Conservation (phyloP, 2,113 vertebrate genomes). For the Nansenia antarctica region DNA sequence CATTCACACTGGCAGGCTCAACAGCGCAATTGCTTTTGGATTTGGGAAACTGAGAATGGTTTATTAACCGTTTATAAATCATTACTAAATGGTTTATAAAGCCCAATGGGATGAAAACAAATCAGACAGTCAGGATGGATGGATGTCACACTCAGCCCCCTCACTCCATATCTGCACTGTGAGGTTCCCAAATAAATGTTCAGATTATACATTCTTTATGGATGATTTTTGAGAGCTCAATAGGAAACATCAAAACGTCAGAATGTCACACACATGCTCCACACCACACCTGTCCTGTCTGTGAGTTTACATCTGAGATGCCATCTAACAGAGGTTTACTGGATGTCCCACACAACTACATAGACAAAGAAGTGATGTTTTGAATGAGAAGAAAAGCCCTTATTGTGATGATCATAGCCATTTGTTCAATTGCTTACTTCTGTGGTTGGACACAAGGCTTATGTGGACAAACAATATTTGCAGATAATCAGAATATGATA, state of each 20-base stretch:
- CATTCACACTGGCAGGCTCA: too few species aligned
- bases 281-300: neutral
- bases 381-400: constrained; percentile 7
- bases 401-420: too few species aligned
- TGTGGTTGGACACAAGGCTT: too few species aligned
- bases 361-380: constrained; percentile 43
- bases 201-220: neutral
- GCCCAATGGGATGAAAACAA: constrained; percentile 58
- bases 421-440: too few species aligned
- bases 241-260: neutral
- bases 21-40: too few species aligned
- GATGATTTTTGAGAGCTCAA: neutral
- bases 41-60: too few species aligned
- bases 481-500: too few species aligned
- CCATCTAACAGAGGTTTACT: constrained; percentile 65
- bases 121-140: too few species aligned
- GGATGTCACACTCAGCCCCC: neutral
- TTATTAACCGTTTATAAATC: too few species aligned
- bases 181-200: neutral
- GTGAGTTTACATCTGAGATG: constrained; percentile 44
- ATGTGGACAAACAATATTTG: too few species aligned
- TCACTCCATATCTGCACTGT: neutral
- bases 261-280: neutral
- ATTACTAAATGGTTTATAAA: constrained; percentile 40
- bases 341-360: constrained; percentile 60